A percentile compares a stretch with the other conserved stretches of the same genome.
phyloP scores from a whole-genome alignment of 2,797 vertebrate species.

The Harpagifer antarcticus region DNA sequence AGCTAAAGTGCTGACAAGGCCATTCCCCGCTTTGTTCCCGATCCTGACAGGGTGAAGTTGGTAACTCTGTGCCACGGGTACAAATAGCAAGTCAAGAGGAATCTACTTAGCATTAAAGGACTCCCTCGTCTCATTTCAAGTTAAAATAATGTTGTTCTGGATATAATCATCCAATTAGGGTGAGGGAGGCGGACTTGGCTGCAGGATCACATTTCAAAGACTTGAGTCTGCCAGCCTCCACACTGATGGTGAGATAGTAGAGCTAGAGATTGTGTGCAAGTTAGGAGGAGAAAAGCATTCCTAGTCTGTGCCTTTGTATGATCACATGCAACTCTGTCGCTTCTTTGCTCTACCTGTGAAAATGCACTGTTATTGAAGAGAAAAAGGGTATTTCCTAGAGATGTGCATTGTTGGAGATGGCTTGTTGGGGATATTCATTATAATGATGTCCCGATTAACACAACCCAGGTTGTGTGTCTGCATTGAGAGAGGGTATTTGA shows the following conservation, averaged over 20 bases:
- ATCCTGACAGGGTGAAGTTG: slow-evolving; percentile 70
- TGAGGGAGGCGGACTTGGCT: slow-evolving; percentile 82
- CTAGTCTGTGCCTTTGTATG: slow-evolving; percentile 60
- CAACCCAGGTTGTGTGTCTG: slow-evolving; percentile 22
- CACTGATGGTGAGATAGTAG: slow-evolving; percentile 79
- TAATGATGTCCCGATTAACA: not conserved
- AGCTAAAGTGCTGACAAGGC: slow-evolving; percentile 64
- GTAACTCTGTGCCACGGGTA: slow-evolving; percentile 73
- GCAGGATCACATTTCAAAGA: slow-evolving; percentile 89
- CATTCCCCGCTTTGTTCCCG: slow-evolving; percentile 69
- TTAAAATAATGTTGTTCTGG: slow-evolving; percentile 91
- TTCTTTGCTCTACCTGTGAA: slow-evolving; percentile 49
- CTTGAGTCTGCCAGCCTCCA: slow-evolving; percentile 81
- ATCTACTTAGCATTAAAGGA: slow-evolving; percentile 82
- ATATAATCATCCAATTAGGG: slow-evolving; percentile 88
- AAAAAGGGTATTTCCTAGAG: too few species aligned
- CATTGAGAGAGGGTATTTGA: slow-evolving; percentile 27
- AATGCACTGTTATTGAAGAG: slow-evolving; percentile 4
- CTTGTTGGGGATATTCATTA: not conserved
- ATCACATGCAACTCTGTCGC: slow-evolving; percentile 58
- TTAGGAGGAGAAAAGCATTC: slow-evolving; percentile 64
- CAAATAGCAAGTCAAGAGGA: slow-evolving; percentile 79
- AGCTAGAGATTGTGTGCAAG: slow-evolving; percentile 58
- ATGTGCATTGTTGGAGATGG: slow-evolving; percentile 1
- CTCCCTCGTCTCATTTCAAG: slow-evolving; percentile 69